Conservation (phyloP, 1,140 invertebrate genomes). For the Cotesia typhae region DNA sequence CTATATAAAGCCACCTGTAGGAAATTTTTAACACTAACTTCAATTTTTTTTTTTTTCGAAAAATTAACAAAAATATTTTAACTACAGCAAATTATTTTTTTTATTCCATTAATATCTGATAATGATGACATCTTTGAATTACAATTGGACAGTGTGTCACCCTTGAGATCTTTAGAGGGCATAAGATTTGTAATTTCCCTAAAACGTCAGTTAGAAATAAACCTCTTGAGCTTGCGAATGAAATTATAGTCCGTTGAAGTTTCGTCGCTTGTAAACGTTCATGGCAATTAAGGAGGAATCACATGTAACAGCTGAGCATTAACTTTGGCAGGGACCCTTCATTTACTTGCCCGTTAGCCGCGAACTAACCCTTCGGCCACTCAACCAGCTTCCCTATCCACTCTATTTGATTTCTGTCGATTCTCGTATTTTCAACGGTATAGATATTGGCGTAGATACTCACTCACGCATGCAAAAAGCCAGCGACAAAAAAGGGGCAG, state of each 20-base stretch:
- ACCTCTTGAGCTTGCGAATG: constrained; percentile 24
- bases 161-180: constrained; percentile 20
- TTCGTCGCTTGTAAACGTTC: constrained; percentile 49
- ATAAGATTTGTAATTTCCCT: constrained; percentile 10
- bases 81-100: too few relatives aligned
- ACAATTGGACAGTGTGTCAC: constrained; percentile 29
- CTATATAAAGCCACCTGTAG: too few relatives aligned
- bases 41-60: too few relatives aligned
- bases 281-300: constrained; percentile 63
- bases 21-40: too few relatives aligned
- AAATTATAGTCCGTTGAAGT: constrained; percentile 49
- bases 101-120: too few relatives aligned
- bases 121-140: background rate
- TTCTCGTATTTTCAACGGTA: background rate
- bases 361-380: constrained; percentile 24
- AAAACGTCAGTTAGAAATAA: constrained; percentile 31
- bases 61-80: too few relatives aligned
- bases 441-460: background rate
- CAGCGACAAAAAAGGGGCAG: background rate
- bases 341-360: constrained; percentile 59
- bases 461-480: background rate
- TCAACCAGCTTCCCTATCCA: constrained; percentile 8
- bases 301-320: constrained; percentile 67
- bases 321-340: constrained; percentile 64
- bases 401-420: constrained; percentile 33